Evolutionary conservation across 2,797 vertebrate species (phyloP).

Genomic region (Sphenodon punctatus): DNA sequence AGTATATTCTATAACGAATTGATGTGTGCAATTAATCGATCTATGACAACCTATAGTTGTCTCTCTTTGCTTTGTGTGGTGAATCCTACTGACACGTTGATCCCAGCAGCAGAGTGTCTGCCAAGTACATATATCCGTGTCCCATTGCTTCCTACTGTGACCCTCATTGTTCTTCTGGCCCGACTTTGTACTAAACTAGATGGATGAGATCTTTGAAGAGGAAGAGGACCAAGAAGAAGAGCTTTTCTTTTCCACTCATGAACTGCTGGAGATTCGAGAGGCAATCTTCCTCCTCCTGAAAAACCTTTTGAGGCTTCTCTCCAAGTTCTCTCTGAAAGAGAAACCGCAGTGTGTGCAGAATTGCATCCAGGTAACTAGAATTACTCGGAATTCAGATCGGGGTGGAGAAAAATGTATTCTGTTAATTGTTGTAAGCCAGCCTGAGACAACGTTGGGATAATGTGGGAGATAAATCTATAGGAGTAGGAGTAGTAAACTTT

Average conservation of each 20-base stretch:
- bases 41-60: neutral
- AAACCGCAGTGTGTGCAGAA: slow-evolving; percentile 79
- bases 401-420: too few relatives aligned
- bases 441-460: neutral
- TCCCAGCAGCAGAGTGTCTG: neutral
- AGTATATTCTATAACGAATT: too few relatives aligned
- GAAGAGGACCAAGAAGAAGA: slow-evolving; percentile 71
- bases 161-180: too few relatives aligned
- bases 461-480: neutral
- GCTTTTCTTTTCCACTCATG: slow-evolving; percentile 79
- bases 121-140: neutral
- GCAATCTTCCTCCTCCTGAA: slow-evolving; percentile 80
- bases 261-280: slow-evolving; percentile 82
- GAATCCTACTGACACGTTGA: too few relatives aligned
- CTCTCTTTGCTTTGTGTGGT: neutral
- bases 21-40: too few relatives aligned
- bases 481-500: too few relatives aligned
- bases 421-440: too few relatives aligned
- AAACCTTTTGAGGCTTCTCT: slow-evolving; percentile 85
- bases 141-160: too few relatives aligned
- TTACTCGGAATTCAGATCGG: too few relatives aligned
- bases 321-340: slow-evolving; percentile 85
- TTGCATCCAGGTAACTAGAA: slow-evolving; percentile 81
- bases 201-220: slow-evolving; percentile 66
- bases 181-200: too few relatives aligned